A percentile compares a stretch with the other conserved stretches of the same genome.
Evolutionary conservation across 2,113 vertebrate genomes (phyloP).

Genomic region (Tupaia tana): DNA sequence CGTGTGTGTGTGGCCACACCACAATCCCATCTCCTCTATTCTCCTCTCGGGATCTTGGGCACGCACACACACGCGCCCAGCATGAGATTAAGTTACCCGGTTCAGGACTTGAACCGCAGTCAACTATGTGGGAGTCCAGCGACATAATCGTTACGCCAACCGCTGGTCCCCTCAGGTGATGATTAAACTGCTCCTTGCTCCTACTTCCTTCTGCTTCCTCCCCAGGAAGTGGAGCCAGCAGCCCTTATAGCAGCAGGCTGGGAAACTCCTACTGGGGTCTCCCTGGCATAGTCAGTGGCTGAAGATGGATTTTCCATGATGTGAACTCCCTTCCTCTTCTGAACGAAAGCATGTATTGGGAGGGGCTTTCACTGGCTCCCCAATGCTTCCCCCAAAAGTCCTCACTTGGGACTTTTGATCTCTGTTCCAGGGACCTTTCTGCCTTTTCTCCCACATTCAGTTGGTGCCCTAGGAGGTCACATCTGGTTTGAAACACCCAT

Average conservation of each 20-base stretch:
- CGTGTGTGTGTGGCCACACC: too few species aligned
- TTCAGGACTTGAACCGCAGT: too few species aligned
- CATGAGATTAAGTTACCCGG: too few species aligned
- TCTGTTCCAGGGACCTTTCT: not conserved
- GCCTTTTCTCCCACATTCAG: not conserved
- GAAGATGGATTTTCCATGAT: not conserved
- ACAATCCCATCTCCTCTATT: too few species aligned
- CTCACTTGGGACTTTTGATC: not conserved
- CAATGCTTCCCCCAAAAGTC: not conserved
- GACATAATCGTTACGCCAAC: too few species aligned
- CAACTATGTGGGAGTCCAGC: too few species aligned
- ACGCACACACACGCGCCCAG: too few species aligned
- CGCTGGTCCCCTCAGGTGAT: not conserved
- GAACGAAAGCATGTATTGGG: not conserved
- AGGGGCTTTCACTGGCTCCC: not conserved
- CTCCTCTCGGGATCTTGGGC: too few species aligned
- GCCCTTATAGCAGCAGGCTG: not conserved
- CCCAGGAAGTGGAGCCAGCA: not conserved
- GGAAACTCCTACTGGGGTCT: not conserved
- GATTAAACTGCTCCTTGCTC: not conserved
- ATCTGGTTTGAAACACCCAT: not conserved
- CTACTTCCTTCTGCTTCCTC: not conserved
- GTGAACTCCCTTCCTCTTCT: not conserved
- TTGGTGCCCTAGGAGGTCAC: not conserved
- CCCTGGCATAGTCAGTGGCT: too few species aligned